Evolutionary conservation across 2,113 vertebrate genomes (phyloP).

Genomic region (Ophiodon elongatus): DNA sequence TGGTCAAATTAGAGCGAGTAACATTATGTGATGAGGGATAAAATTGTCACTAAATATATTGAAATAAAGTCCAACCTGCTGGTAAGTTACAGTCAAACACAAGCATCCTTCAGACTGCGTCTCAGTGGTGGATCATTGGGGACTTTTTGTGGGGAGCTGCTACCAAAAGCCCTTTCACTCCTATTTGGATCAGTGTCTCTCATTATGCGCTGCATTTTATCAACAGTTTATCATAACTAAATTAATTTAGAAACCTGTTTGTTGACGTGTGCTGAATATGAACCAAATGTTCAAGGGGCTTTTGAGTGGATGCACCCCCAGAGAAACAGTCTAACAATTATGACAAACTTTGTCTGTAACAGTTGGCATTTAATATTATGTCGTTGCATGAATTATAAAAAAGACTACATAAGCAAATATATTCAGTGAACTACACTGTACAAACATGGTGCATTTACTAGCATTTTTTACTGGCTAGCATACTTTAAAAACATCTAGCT

Average conservation of each 20-base stretch:
- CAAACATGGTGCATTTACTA: background rate
- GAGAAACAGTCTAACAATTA: background rate
- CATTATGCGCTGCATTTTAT: background rate
- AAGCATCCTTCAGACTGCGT: background rate
- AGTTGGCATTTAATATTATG: background rate
- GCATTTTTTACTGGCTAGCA: background rate
- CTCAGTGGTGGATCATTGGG: background rate
- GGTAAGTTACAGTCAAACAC: background rate
- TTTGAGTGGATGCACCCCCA: background rate
- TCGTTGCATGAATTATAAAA: too few relatives aligned
- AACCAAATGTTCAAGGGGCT: background rate
- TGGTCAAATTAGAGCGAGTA: background rate
- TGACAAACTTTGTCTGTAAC: background rate
- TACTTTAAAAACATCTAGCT: background rate
- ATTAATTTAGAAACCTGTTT: background rate
- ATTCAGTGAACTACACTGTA: background rate
- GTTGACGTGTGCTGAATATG: background rate
- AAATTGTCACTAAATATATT: background rate
- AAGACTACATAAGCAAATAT: background rate
- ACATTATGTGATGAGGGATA: slow-evolving; percentile 16
- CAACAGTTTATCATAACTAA: background rate
- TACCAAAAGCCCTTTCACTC: background rate
- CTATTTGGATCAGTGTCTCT: background rate
- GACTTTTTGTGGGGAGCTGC: slow-evolving; percentile 7
- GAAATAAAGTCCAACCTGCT: background rate